Base-by-base conservation (phyloP, 2,113 vertebrate genomes). In the Sterrhoptilus dennistouni region DNA sequence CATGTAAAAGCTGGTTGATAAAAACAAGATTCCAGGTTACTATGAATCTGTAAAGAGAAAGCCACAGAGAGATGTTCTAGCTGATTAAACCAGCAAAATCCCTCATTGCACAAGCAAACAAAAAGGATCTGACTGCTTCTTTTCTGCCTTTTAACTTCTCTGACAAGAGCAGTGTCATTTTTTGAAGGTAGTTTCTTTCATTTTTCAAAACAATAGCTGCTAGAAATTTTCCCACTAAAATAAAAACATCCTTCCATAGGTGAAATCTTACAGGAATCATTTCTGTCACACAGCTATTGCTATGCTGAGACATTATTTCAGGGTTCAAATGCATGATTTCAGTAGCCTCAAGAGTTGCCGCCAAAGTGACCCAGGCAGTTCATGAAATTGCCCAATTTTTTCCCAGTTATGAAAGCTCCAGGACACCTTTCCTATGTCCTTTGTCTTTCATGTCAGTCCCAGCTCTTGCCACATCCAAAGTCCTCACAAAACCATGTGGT, bases 101-200 rank as follows among this genome's bases (percentile, higher is more conserved):
- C 60, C 66, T 68, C 52, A 47, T 27, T 93, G 64, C 45, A 81
- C 49, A 72, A 79, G 14, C 42, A 72, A 78, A 59, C 24, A n/a
- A 59, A 96, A 95, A 87, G 28, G 45, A 68, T 89, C 81, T 80
- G 25, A 45, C 53, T 74, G 70, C 47, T 70, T 36, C 78, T 92
- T 65, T 79, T 72, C 66, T 83, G 36, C 68, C 56, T 87, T 95
- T 80, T 47, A n/a, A 49, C 19, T 68, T 68, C 22, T 71, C 56
- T 79, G 53, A 68, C 1, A 5, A 92, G 59, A 83, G 63, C 82
- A 60, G 31, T 38, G 50, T 21, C 2, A 7, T 72, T 81, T 71
- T 77, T 87, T 66, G 28, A 68, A 68, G 47, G 65, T 64, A 71
- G 59, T 47, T 77, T 69, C 36, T 84, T 47, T 65, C 8, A 22